Evolutionary conservation across 2,888 invertebrate species (phyloP), one percentile per base, ranked within the genome.

Genomic region (Drosophila formosana): DNA sequence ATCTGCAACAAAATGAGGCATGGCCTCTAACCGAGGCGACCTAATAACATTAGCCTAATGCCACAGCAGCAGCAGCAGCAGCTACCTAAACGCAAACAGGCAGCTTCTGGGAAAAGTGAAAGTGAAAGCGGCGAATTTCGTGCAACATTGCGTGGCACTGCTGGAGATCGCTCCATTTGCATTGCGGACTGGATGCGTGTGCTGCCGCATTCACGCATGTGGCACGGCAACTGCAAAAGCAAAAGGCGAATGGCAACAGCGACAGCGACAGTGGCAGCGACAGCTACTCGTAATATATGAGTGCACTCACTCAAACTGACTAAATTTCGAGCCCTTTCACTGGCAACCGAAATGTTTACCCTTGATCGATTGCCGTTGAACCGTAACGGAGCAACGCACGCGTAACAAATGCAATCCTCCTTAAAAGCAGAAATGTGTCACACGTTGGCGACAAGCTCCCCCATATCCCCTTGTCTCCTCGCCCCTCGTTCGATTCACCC

Each of bases 341-440:
- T 68, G 66, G 57, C 69, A 76, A 66, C 53, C 72, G 70, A 87
- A 87, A 84, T 84, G 84, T 82, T 82, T 84, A 73, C 80, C 73
- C 82, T 87, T 89, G 90, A 90, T 90, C 86, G 89, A 90, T 89
- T 89, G 87, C 82, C 76, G 80, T 76, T 85, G 87, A 89, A 78
- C 76, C 82, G 82, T 75, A 82, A 79, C 86, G 83, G 87, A 88
- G 83, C 78, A 87, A 80, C 78, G 80, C 78, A 89, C 82, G 80
- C 83, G 82, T 90, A 88, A 82, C 88, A 89, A 90, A 85, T 84
- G 89, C 88, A 90, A 87, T 88, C 78, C 80, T 82, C 82, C 89
- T 91, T 89, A 88, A 90, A 89, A 90, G 88, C 89, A 88, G 81
- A 91, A 91, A 90, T 90, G 85, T 91, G 91, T 91, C 91, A 88